These are phyloP conservation scores for Syngnathus rostellatus DNA, from an alignment of 2,797 vertebrate species.

Conservation along the genomic window DNA sequence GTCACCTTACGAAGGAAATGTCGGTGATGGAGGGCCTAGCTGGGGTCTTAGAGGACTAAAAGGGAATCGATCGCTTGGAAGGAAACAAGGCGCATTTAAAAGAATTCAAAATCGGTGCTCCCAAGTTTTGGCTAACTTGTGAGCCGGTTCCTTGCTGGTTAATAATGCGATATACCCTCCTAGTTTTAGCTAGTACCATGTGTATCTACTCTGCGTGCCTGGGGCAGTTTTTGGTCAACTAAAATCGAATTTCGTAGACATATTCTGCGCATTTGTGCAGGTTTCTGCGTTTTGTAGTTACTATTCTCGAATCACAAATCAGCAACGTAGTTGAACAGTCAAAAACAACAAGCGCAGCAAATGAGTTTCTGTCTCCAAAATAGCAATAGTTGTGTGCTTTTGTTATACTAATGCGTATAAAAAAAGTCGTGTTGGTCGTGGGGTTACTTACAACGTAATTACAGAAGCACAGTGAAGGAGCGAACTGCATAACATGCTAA, in stretches of 20 bases:
- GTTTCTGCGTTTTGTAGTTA: background rate
- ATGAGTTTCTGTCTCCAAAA: background rate
- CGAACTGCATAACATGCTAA: background rate
- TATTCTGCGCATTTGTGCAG: no score
- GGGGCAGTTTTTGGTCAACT: slow-evolving; percentile 4
- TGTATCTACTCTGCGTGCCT: slow-evolving; percentile 10
- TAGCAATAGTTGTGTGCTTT: background rate
- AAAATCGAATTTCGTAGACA: background rate
- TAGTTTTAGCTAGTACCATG: slow-evolving; percentile 40
- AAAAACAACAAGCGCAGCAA: background rate
- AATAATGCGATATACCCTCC: slow-evolving; percentile 26
- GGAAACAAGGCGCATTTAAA: background rate
- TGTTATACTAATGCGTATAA: background rate
- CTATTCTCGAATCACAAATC: background rate
- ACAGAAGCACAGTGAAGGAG: background rate
- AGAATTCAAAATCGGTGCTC: slow-evolving; percentile 3
- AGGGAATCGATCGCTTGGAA: background rate
- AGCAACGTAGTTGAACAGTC: background rate
- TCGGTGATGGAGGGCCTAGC: slow-evolving; percentile 78
- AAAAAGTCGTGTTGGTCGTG: background rate
- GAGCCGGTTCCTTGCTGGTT: slow-evolving; percentile 12
- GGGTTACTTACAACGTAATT: background rate
- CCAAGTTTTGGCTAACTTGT: slow-evolving; percentile 24
- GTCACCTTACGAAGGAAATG: slow-evolving; percentile 67
- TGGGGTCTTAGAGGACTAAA: slow-evolving; percentile 8